Conservation (phyloP, 2,888 invertebrate species). For the Slavum lentiscoides region DNA sequence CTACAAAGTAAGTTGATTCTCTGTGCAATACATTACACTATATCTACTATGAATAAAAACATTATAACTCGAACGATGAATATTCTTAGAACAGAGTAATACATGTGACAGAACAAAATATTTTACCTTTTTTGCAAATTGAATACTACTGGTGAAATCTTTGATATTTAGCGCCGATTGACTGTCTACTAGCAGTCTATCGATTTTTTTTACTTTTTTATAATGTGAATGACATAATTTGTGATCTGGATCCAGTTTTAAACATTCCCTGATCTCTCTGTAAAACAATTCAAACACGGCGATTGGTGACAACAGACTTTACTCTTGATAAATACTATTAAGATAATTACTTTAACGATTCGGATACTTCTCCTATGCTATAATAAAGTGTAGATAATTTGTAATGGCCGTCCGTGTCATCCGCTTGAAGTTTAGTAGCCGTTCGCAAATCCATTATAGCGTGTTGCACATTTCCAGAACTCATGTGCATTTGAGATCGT, state of each 20-base stretch:
- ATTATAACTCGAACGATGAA: neutral
- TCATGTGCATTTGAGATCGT: conserved; percentile 82
- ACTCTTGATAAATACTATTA: neutral
- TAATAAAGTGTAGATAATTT: conserved; percentile 86
- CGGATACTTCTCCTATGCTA: conserved; percentile 86
- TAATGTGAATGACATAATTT: conserved; percentile 94
- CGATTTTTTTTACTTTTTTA: conserved; percentile 92
- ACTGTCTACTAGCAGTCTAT: conserved; percentile 73
- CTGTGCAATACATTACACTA: neutral
- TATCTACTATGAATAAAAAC: neutral
- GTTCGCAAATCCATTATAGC: conserved; percentile 90
- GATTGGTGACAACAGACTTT: neutral
- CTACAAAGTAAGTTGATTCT: no score
- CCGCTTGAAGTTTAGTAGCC: conserved; percentile 86
- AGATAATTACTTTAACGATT: conserved; percentile 75
- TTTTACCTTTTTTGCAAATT: conserved; percentile 67
- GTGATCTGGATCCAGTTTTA: conserved; percentile 96
- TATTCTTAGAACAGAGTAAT: neutral
- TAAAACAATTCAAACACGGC: conserved; percentile 53
- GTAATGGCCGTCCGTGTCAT: conserved; percentile 85
- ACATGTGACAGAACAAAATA: neutral
- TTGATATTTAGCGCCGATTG: conserved; percentile 67
- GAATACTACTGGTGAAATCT: conserved; percentile 71
- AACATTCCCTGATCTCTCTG: conserved; percentile 91
- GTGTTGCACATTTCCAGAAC: conserved; percentile 75